Evolutionary conservation across 2,888 invertebrate genomes (phyloP), one percentile per base, ranked within the genome.

Genomic region (Drosophila conformis): DNA sequence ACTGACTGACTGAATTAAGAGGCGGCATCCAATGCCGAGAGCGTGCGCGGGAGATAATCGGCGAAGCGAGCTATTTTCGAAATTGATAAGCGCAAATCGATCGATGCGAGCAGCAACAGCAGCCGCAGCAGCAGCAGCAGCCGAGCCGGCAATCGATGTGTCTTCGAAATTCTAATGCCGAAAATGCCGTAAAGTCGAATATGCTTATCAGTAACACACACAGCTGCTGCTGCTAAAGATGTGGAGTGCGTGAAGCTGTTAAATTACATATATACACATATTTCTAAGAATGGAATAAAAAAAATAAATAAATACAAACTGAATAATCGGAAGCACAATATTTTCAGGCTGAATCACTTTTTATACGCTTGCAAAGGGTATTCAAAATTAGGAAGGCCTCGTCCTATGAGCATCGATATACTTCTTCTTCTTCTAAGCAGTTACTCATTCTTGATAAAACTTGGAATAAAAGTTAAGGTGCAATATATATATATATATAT

Each of bases 1-100:
- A 40, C 57, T 13, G 56, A 72, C 63, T 29, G 74, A 42, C 53
- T 54, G 78, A 89, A 85, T 87, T 85, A 89, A 86, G 85, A 89
- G 85, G 78, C 78, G 78, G 78, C 76, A 57, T 69, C 69, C 46
- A 46, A 6, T 49, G 49, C 29, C 38, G 81, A 72, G 76, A 66
- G 77, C 53, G 51, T 68, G 80, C 21, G 80, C 76, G 78, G 78
- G 78, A 76, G 78, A 78, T 78, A 76, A 80, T 66, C 57, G 49
- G 29, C 56, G 54, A 57, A 56, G 72, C 56, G 72, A 77, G 76
- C 76, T 84, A 84, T 84, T 79, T 79, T 80, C 77, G 79, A 79
- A 79, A 79, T 80, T 79, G 79, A 79, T 79, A 79, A 79, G 81
- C 46, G 72, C 54, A 53, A 72, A 80, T 78, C 76, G 80, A 80